These are phyloP conservation scores for Drosophila rufa DNA, from an alignment of 1,140 invertebrate species.

Conservation along the genomic window DNA sequence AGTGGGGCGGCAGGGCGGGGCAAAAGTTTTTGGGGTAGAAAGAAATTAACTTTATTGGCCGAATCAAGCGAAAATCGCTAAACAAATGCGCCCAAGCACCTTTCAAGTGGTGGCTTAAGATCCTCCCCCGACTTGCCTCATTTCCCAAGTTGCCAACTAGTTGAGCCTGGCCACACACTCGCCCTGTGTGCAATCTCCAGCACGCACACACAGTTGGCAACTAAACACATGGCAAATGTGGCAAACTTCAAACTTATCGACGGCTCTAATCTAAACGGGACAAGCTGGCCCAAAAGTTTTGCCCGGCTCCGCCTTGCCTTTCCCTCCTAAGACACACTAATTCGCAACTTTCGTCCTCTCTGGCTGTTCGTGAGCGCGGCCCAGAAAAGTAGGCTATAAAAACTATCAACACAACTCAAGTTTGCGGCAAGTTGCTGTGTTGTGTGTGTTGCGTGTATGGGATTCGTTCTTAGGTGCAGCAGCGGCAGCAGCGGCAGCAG, in stretches of 20 bases:
- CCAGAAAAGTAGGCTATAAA: slow-evolving; percentile 78
- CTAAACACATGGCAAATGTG: slow-evolving; percentile 77
- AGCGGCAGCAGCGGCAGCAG: slow-evolving; percentile 42
- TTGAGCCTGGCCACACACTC: slow-evolving; percentile 51
- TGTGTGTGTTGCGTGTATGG: slow-evolving; percentile 29
- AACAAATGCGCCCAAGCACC: slow-evolving; percentile 78
- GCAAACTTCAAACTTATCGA: slow-evolving; percentile 76
- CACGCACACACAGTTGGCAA: slow-evolving; percentile 43
- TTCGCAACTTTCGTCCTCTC: slow-evolving; percentile 51
- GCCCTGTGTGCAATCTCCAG: slow-evolving; percentile 10
- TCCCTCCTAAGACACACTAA: slow-evolving; percentile 68
- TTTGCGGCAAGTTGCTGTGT: slow-evolving; percentile 57
- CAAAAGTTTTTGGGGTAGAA: slow-evolving; percentile 52
- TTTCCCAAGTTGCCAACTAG: slow-evolving; percentile 70
- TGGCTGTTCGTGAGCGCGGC: slow-evolving; percentile 42
- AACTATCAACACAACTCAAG: slow-evolving; percentile 80
- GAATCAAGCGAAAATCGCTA: slow-evolving; percentile 82
- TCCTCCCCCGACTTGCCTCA: slow-evolving; percentile 2
- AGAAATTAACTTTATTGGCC: slow-evolving; percentile 79
- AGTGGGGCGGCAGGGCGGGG: not conserved
- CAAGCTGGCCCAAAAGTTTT: slow-evolving; percentile 69
- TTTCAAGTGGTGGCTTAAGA: slow-evolving; percentile 63
- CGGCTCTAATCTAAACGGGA: slow-evolving; percentile 76
- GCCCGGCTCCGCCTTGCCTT: slow-evolving; percentile 11
- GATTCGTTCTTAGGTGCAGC: slow-evolving; percentile 60